Evolutionary conservation across 2,113 vertebrate species (phyloP).

Genomic region (Lepidiolamprologus cunningtoni): DNA sequence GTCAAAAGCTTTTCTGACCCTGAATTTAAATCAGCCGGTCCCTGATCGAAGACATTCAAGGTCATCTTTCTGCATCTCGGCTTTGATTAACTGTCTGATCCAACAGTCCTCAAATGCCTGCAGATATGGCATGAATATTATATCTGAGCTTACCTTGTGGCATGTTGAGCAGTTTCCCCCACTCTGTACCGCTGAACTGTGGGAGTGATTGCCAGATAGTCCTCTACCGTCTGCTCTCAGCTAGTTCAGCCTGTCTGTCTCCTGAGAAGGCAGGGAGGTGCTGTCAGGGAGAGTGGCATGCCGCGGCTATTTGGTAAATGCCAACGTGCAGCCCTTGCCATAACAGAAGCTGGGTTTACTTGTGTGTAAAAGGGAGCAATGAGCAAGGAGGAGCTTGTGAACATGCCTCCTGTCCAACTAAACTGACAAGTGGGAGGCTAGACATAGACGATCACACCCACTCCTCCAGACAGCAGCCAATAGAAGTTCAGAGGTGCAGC

Average conservation of each 20-base stretch:
- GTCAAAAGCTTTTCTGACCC: slow-evolving; percentile 28
- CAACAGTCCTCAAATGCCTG: not conserved
- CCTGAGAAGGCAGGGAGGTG: slow-evolving; percentile 18
- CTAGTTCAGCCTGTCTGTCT: slow-evolving; percentile 30
- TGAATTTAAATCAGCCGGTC: slow-evolving; percentile 9
- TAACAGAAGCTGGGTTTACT: slow-evolving; percentile 62
- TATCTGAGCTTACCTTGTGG: slow-evolving; percentile 44
- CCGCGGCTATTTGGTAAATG: slow-evolving; percentile 42
- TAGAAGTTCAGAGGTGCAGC: not conserved
- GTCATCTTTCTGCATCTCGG: slow-evolving; percentile 26
- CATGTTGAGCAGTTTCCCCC: slow-evolving; percentile 22
- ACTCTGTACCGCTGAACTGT: slow-evolving; percentile 12
- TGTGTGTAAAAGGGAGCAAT: slow-evolving; percentile 44
- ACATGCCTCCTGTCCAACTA: slow-evolving; percentile 34
- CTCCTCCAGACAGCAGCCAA: slow-evolving; percentile 15
- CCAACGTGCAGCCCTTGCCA: slow-evolving; percentile 54
- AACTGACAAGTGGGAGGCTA: slow-evolving; percentile 22
- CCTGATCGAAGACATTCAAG: slow-evolving; percentile 27
- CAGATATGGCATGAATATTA: slow-evolving; percentile 1
- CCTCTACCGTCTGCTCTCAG: slow-evolving; percentile 17
- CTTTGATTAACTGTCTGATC: slow-evolving; percentile 11
- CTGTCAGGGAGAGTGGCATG: slow-evolving; percentile 43
- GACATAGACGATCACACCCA: slow-evolving; percentile 4
- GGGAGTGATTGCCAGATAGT: slow-evolving; percentile 19
- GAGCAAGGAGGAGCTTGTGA: slow-evolving; percentile 43